Base-by-base conservation (phyloP, 2,113 vertebrate genomes). In the Microtus oregoni region DNA sequence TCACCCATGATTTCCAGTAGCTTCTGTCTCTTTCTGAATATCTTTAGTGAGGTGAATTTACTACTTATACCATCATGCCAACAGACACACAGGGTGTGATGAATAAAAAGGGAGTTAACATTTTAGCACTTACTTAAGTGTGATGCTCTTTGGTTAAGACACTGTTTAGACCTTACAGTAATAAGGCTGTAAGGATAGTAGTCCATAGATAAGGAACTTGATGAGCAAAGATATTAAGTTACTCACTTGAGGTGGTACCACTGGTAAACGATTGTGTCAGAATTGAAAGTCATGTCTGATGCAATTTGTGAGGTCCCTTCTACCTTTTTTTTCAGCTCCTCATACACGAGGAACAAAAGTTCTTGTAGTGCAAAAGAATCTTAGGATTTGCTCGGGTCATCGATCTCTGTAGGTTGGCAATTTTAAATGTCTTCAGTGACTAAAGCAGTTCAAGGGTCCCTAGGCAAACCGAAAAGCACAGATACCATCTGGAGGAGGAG, bases 31-130 rank as follows among this genome's bases (percentile, higher is more conserved):
- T 96, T 93, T 73, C 41, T 77, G 35, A 86, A 95, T 94, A 52
- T 14, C 35, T 95, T 94, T 35, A 89, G 4, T 72, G 30, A 97
- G 38, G 12, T 85, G 10, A 95, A 94, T 95, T 90, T 96, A 94
- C 30, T 94, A 86, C 35, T 67, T 92, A 65, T 86, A 38, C 81
- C 30, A 90, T 10, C 55, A 17, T 75, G 50, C 44, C 72, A 96
- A 78, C 22, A 77, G 47, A 88, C 13, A 78, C 47, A 85, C 76
- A 85, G 30, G 24, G 7, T 95, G 38, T 94, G 55, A 93, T 81
- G 35, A 81, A 81, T 82, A 89, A 94, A 90, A 86, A 77, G 15
- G 14, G 7, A 94, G 88, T 63, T 72, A 97, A 81, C 72, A 93
- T 76, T 95, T 94, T 55, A 87, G 32, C 41, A 81, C 32, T 83